Evolutionary conservation across 2,888 invertebrate species (phyloP), one percentile per base, ranked within the genome.

Genomic region (Prenolepis imparis): DNA sequence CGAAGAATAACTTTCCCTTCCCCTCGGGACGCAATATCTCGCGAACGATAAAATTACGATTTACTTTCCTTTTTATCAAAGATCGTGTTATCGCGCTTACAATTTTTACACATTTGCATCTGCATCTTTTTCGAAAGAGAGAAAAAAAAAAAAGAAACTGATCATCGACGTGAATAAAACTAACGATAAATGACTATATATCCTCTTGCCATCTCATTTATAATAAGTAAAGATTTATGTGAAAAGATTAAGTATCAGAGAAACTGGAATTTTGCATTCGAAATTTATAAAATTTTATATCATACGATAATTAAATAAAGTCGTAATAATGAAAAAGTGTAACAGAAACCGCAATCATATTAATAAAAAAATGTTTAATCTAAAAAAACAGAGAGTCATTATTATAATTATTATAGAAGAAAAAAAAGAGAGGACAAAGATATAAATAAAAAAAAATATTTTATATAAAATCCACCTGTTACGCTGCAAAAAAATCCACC

Each of bases 211-310:
- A 21, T 55, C 21, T 72, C 6, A 57, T 57, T 39, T 18, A 15
- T 48, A n/a, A n/a, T 70, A 36, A 15, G 6, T 21, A 48, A 32
- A 52, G n/a, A 32, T 52, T 67, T 52, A 15, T 52, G 15, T 21
- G 1, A 15, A 11, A 3, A 52, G 5, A n/a, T 0, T 11, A n/a
- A 1, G 48, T 21, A 18, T 48, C 18, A 67, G n/a, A 66, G 0
- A 66, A 41, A 6, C 3, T 36, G 9, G 32, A 0, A 52, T n/a
- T 12, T 12, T 21, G 11, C 11, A 68, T 28, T 41, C 9, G 5
- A 36, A 57, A 24, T 72, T 52, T 70, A 6, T 70, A 1, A 72
- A 57, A 72, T 39, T 24, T 36, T 72, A 9, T 70, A 9, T 15
- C 36, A 15, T 55, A 52, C 48, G 8, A 52, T 18, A n/a, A 3